Evolutionary conservation across 2,113 vertebrate genomes (phyloP).

Genomic region (Bos taurus): ARS-UCD2.0 NC_037342.1:16509001-16509500

Average conservation of each 20-base stretch:
- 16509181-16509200: neutral
- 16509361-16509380: neutral
- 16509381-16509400: neutral
- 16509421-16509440: neutral
- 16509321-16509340: conserved; percentile 5
- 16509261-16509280: neutral
- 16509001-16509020: neutral
- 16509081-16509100: neutral
- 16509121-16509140: neutral
- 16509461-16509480: neutral
- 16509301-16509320: neutral
- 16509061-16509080: neutral
- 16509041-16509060: neutral
- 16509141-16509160: neutral
- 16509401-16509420: neutral
- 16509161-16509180: neutral
- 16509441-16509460: rapidly evolving
- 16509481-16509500: neutral
- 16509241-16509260: neutral
- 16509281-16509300: neutral
- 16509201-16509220: neutral
- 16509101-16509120: neutral
- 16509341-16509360: neutral
- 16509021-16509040: neutral
- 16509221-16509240: neutral